Evolutionary conservation across 2,797 vertebrate species (phyloP).

Genomic region (Falco cherrug): DNA sequence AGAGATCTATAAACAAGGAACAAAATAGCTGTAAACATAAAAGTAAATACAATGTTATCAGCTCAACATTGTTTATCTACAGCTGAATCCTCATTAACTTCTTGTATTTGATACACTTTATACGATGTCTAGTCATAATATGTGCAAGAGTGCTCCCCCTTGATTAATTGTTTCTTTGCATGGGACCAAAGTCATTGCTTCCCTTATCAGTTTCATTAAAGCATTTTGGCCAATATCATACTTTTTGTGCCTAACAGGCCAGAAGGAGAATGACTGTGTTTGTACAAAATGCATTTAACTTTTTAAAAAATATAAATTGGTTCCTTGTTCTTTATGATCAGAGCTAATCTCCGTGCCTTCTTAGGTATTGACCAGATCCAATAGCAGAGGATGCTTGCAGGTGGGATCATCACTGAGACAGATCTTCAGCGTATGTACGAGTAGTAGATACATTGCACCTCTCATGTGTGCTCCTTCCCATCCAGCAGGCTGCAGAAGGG

Average conservation of each 20-base stretch:
- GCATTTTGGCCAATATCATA: neutral
- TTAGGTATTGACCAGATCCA: neutral
- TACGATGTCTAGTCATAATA: neutral
- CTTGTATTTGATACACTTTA: neutral
- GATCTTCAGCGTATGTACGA: neutral
- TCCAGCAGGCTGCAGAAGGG: too few relatives aligned
- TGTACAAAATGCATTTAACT: neutral
- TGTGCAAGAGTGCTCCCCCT: neutral
- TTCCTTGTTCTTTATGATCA: neutral
- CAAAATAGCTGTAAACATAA: neutral
- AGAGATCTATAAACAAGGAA: neutral
- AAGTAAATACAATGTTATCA: neutral
- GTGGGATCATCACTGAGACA: neutral
- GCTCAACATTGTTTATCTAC: neutral
- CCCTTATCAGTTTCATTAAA: neutral
- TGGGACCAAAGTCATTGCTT: neutral
- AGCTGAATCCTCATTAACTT: neutral
- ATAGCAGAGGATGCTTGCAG: neutral
- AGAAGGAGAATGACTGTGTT: neutral
- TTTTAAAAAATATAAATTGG: neutral
- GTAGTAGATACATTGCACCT: neutral
- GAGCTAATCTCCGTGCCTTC: neutral
- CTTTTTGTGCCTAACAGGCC: neutral
- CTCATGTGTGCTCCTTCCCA: neutral
- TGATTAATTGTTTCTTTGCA: neutral